Percentiles rank a stretch among this genome's conserved stretches.
phyloP scores from a whole-genome alignment of 1,140 invertebrate species.

The Eriocheir sinensis region DNA sequence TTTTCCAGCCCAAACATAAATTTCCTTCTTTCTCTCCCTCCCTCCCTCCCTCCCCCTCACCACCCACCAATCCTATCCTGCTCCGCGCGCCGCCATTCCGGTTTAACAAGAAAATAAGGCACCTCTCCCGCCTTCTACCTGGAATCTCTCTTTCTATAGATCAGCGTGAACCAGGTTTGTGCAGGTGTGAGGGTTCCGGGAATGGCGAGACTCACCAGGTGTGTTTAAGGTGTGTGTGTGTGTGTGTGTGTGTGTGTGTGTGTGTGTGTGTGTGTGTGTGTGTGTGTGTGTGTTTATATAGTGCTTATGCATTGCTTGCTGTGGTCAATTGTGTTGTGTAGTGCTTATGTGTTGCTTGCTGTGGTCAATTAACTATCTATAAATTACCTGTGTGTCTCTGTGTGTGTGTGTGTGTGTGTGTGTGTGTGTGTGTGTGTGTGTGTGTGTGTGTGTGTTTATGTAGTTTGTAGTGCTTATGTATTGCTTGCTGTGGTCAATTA shows the following conservation, averaged over 20 bases:
- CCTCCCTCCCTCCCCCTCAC: too few species aligned
- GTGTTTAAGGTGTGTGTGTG: background rate
- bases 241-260: constrained; percentile 20
- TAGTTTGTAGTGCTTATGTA: background rate
- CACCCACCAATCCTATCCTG: too few species aligned
- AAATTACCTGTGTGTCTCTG: background rate
- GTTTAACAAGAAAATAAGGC: too few species aligned
- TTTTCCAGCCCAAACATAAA: too few species aligned
- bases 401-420: constrained; percentile 34
- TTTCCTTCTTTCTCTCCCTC: too few species aligned
- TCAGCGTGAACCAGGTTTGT: too few species aligned
- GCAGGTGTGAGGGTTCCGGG: background rate
- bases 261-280: constrained; percentile 37
- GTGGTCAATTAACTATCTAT: background rate
- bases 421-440: constrained; percentile 30
- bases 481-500: background rate
- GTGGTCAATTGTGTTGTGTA: background rate
- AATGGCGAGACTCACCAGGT: background rate
- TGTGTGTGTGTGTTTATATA: background rate
- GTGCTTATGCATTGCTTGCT: background rate
- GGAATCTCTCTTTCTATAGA: too few species aligned
- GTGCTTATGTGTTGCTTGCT: too few species aligned
- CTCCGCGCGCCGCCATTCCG: too few species aligned
- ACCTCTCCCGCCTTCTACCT: too few species aligned
- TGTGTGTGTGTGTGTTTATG: background rate